phyloP scores from a whole-genome alignment of 2,113 vertebrate genomes.

The Papio anubis region DNA sequence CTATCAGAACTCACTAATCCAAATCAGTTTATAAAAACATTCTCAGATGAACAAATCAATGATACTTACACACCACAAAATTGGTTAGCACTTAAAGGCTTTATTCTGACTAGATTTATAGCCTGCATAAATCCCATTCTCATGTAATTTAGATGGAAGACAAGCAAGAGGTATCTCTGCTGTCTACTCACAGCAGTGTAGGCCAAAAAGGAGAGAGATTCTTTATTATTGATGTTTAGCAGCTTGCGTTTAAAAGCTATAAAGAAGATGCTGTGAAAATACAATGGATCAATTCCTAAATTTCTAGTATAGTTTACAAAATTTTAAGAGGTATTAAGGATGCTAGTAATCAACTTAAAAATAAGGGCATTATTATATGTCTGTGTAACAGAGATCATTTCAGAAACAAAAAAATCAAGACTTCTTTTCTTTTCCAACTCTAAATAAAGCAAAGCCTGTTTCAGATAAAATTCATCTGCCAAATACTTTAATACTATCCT shows the following conservation, averaged over 20 bases:
- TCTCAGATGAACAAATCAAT: slow-evolving; percentile 82
- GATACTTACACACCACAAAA: slow-evolving; percentile 78
- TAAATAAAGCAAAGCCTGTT: neutral
- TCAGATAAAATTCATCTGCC: neutral
- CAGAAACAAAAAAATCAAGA: neutral
- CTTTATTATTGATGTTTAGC: neutral
- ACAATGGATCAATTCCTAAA: neutral
- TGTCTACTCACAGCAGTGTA: slow-evolving; percentile 37
- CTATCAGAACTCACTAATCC: slow-evolving; percentile 76
- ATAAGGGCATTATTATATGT: neutral
- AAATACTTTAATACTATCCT: neutral
- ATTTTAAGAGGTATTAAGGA: neutral
- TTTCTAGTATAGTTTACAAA: neutral
- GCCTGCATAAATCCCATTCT: slow-evolving; percentile 71
- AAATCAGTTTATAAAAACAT: slow-evolving; percentile 76
- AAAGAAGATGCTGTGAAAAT: neutral
- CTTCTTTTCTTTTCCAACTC: neutral
- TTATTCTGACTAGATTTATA: slow-evolving; percentile 73
- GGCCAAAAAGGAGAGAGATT: neutral
- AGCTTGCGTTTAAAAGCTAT: neutral
- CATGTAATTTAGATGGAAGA: slow-evolving; percentile 71
- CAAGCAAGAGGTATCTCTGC: neutral
- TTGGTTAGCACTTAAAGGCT: slow-evolving; percentile 79
- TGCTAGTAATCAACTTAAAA: neutral
- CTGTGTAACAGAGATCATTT: neutral